These are phyloP conservation scores for Martes martes DNA, from an alignment of 2,113 vertebrate species.

Conservation along the genomic window DNA sequence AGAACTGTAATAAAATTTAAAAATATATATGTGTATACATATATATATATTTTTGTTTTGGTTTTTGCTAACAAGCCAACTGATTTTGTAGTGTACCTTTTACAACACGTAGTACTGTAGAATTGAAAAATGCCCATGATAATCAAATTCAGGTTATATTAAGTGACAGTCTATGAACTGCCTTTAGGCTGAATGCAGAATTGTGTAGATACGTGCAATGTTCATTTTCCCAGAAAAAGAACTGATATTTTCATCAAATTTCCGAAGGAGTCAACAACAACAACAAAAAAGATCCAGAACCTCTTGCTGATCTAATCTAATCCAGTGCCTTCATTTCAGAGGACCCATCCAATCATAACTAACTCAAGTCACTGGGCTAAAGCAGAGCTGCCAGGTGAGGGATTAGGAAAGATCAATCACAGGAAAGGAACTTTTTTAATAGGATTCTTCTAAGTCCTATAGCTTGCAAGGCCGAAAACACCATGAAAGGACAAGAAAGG, in stretches of 20 bases:
- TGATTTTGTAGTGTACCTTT: neutral
- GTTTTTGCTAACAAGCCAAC: neutral
- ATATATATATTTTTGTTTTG: neutral
- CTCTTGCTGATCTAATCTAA: conserved; percentile 14
- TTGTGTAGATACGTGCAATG: neutral
- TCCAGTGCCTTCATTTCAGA: conserved; percentile 20
- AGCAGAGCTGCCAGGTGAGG: neutral
- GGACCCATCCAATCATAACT: neutral
- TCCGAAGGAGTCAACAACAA: conserved; percentile 14
- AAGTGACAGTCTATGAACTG: neutral
- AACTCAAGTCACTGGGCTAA: neutral
- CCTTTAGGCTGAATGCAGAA: conserved; percentile 20
- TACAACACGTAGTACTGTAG: neutral
- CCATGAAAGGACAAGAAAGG: neutral
- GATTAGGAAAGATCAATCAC: neutral
- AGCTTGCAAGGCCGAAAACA: conserved; percentile 8
- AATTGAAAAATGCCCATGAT: neutral
- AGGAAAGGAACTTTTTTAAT: conserved; percentile 2
- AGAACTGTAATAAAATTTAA: neutral
- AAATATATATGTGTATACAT: neutral
- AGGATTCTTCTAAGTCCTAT: conserved; percentile 4
- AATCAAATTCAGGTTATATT: conserved; percentile 26
- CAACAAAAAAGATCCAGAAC: neutral
- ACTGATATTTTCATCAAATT: conserved; percentile 46
- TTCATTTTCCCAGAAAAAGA: conserved; percentile 30